Base-by-base conservation (phyloP, 2,797 vertebrate genomes). In the Anas bernieri region DNA sequence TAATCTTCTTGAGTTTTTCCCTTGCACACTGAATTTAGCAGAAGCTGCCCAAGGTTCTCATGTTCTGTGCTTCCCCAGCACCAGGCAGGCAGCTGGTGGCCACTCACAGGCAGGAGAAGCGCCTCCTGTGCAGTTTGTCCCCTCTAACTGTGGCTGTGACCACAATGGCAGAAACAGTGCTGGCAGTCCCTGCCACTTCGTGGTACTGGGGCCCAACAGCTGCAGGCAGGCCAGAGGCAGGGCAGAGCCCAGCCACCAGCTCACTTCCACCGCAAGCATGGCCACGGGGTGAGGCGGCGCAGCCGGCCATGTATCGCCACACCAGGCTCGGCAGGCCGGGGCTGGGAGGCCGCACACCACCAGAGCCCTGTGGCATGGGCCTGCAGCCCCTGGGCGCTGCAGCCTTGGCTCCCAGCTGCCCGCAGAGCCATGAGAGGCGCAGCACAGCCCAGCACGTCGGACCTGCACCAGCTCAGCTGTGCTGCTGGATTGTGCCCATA, bases 111-210 rank as follows among this genome's bases (percentile, higher is more conserved):
- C 2, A 11, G 43, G 59, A 35, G 9, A 39, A 0, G 13, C 45
- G 1, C 4, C 33, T 23, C 74, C 35, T 6, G 2, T 3, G 1
- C 50, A n/a, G 50, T 21, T 7, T 17, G 43, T 69, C 58, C 63
- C 56, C 52, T 7, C 21, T 4, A 0, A 23, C n/a, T 10, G 2
- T 11, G 23, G 31, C 6, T 3, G 45, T 16, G 28, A 0, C 52
- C 3, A 17, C 1, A 4, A 25, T 9, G 43, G 10, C 56, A 7
- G 3, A 9, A 9, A 11, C 3, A 1, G n/a, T 2, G 6, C 46
- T 55, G 3, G 56, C 7, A 1, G 17, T 48, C 23, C 48, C 48
- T 22, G 12, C 23, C 14, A 5, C 1, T 12, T 18, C 4, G 22
- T 4, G 6, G 54, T 54, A 8, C 4, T 11, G 33, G 54, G 39